A percentile compares a stretch with the other conserved stretches of the same genome.
phyloP scores from a whole-genome alignment of 2,888 invertebrate genomes.

The Steinernema hermaphroditum region DNA sequence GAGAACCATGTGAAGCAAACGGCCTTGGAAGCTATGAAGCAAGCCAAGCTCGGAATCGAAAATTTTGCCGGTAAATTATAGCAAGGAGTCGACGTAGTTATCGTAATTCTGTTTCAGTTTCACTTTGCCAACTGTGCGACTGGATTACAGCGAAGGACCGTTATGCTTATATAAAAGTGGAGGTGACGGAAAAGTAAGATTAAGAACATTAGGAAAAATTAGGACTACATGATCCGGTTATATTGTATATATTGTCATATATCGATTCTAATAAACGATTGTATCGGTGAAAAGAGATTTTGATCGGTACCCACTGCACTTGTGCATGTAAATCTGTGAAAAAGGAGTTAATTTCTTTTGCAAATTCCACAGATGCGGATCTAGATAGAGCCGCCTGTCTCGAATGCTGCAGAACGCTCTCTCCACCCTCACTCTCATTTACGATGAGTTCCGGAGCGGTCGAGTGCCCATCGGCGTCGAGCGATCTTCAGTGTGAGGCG shows the following conservation, averaged over 20 bases:
- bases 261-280: no score
- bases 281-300: no score
- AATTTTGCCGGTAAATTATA: background rate
- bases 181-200: background rate
- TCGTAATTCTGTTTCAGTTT: background rate
- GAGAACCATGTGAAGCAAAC: conserved; percentile 7
- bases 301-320: no score
- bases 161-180: conserved; percentile 1
- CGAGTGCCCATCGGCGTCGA: background rate
- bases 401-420: no score
- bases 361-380: no score
- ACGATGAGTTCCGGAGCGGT: conserved; percentile 1
- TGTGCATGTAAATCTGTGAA: no score
- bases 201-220: no score
- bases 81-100: background rate
- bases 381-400: no score
- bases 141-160: background rate
- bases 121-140: background rate
- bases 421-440: background rate
- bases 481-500: background rate
- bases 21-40: background rate
- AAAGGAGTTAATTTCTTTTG: no score
- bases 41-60: background rate
- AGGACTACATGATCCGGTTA: no score
- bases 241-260: no score